Conservation (phyloP, 2,113 vertebrate genomes). For the Podocnemis expansa region DNA sequence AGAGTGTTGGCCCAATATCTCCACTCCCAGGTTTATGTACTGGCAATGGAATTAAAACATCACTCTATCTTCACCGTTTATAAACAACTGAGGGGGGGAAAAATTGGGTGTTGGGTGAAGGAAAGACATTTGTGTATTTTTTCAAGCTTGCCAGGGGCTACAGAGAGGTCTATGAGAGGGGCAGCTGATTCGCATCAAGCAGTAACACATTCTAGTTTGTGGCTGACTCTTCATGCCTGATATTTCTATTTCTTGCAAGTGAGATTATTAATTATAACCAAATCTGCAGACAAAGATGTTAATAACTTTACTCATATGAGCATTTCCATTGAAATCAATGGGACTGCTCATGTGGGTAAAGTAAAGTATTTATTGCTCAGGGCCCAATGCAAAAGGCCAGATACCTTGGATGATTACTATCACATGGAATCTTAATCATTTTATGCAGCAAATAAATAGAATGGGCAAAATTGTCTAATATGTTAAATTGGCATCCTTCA, state of each 20-base stretch:
- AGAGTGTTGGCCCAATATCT: slow-evolving; percentile 67
- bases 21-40: slow-evolving; percentile 76
- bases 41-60: slow-evolving; percentile 81
- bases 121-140: slow-evolving; percentile 84
- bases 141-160: slow-evolving; percentile 77
- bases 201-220: slow-evolving; percentile 52
- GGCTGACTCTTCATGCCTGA: slow-evolving; percentile 42
- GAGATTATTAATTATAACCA: slow-evolving; percentile 56
- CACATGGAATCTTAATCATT: not conserved
- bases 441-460: not conserved
- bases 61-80: slow-evolving; percentile 78
- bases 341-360: not conserved
- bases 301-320: slow-evolving; percentile 8
- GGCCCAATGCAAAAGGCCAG: not conserved
- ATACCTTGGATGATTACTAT: not conserved
- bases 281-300: not conserved
- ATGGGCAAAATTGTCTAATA: not conserved
- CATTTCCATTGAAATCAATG: slow-evolving; percentile 21
- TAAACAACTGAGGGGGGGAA: slow-evolving; percentile 80
- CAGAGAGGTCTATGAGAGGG: slow-evolving; percentile 70
- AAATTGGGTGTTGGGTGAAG: slow-evolving; percentile 81
- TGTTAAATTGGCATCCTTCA: not conserved
- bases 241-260: slow-evolving; percentile 67
- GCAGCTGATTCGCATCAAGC: slow-evolving; percentile 79
- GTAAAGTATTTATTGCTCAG: not conserved